Conservation (phyloP, 2,888 invertebrate species). For the Aleiodes leptofemur region DNA sequence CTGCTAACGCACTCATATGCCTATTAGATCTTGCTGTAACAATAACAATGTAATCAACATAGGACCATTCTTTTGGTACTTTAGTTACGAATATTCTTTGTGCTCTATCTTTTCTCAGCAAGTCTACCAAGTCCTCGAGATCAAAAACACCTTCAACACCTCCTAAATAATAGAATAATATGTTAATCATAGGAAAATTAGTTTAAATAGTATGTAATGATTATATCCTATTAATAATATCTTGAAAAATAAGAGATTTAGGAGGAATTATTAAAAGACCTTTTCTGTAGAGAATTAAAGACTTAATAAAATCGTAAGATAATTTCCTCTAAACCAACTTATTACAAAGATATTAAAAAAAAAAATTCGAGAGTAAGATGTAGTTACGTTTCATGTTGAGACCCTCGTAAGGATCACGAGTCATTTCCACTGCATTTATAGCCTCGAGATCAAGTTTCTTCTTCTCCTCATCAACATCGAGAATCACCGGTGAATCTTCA, state of each 20-base stretch:
- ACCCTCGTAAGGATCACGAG: slow-evolving; percentile 81
- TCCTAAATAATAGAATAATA: slow-evolving; percentile 79
- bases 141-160: slow-evolving; percentile 92
- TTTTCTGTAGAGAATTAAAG: too few relatives aligned
- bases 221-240: too few relatives aligned
- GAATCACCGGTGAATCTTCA: slow-evolving; percentile 82
- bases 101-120: slow-evolving; percentile 86
- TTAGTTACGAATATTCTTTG: slow-evolving; percentile 87
- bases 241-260: too few relatives aligned
- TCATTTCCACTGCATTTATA: slow-evolving; percentile 68
- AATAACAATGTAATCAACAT: slow-evolving; percentile 91
- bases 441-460: slow-evolving; percentile 65
- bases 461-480: slow-evolving; percentile 84
- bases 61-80: slow-evolving; percentile 85
- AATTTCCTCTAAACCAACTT: too few relatives aligned
- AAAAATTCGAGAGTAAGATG: too few relatives aligned
- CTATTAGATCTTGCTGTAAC: slow-evolving; percentile 85
- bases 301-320: too few relatives aligned
- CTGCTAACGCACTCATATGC: slow-evolving; percentile 85
- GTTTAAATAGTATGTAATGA: not conserved
- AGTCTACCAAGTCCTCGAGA: slow-evolving; percentile 87
- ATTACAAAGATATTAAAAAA: too few relatives aligned
- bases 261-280: too few relatives aligned
- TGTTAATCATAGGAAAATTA: not conserved
- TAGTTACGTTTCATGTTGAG: slow-evolving; percentile 79